Evolutionary conservation across 2,113 vertebrate species (phyloP), one percentile per base, ranked within the genome.

Genomic region (Cyprinodon tularosa): DNA sequence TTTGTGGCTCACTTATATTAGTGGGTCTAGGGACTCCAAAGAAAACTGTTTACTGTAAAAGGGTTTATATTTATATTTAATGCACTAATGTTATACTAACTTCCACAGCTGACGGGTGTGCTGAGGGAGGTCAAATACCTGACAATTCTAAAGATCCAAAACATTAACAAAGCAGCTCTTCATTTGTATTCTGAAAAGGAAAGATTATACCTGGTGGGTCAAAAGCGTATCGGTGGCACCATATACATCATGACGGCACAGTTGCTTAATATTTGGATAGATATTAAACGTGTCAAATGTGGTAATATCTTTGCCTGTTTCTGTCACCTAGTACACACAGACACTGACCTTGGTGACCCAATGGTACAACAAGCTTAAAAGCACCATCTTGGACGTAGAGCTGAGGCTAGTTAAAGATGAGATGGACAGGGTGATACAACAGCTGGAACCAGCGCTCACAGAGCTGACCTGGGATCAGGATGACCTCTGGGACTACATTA

Each of bases 81-180:
- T 29, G 29, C 5, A n/a, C n/a, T n/a, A 57, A 57, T 2, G 20
- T 57, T 1, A 9, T 82, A 47, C 12, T 10, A 36, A 7, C 11
- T 29, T 83, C n/a, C 62, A 8, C 81, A 94, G 93, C 42, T 96
- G 85, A 95, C 92, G 68, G 92, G 91, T 37, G 48, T 96, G 78
- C 88, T 95, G 3, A 80, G 91, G 64, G 91, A 94, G 73, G 87
- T 93, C 59, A 95, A 94, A 81, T 95, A 94, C 85, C 90, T 94
- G 68, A 74, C 90, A 71, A 87, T 94, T 85, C 78, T 94, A 85
- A 95, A 94, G 87, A 74, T 83, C 79, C 86, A 86, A 82, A 88
- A 89, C 77, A 93, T 92, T 77, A 84, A 89, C 11, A 59, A 92
- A 82, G 90, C 91, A 91, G 94, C 93, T 79, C 84, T 93, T 48